Base-by-base conservation (phyloP, 2,888 invertebrate genomes). In the Parnassius mnemosyne region DNA sequence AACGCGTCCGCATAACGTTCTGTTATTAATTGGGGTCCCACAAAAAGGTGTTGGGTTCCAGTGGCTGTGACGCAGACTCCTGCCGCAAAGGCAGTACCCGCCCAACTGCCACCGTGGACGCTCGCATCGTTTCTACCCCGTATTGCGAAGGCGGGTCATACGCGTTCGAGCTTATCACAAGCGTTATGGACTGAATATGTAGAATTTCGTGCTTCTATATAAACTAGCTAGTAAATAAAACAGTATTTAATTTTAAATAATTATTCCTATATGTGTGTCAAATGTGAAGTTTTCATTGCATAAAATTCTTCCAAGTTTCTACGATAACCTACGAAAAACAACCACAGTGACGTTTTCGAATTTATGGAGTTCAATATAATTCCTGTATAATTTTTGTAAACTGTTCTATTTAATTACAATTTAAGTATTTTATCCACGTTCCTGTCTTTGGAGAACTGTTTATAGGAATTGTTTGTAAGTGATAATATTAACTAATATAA, bases 1-100 rank as follows among this genome's bases (percentile, higher is more conserved):
- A 78, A 75, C 77, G 80, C 77, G 80, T 83, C 75, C 74, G 73
- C 78, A 81, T 84, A 82, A 83, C 77, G 81, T 78, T 77, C 78
- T 78, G 81, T 84, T 84, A 88, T 89, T 88, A 89, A 89, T 89
- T 87, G 87, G 88, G 85, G 84, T 80, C 79, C 85, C 85, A 73
- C 80, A 85, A 88, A 86, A 87, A 88, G 86, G 88, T 87, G 87
- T 80, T 83, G 81, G 79, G 85, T 84, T 85, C 85, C 87, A 81
- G 79, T 71, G 75, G 78, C 76, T 79, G 79, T 89, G 89, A 89
- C 89, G 89, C 87, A 89, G 86, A 81, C 86, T 88, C 85, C 87
- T 86, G 89, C 86, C 83, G 87, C 86, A 86, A 76, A 78, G 78
- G 75, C 84, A 88, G 88, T 88, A 78, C 78, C 80, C 81, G 80